phyloP scores from a whole-genome alignment of 2,797 vertebrate genomes.

The Pristis pectinata region DNA sequence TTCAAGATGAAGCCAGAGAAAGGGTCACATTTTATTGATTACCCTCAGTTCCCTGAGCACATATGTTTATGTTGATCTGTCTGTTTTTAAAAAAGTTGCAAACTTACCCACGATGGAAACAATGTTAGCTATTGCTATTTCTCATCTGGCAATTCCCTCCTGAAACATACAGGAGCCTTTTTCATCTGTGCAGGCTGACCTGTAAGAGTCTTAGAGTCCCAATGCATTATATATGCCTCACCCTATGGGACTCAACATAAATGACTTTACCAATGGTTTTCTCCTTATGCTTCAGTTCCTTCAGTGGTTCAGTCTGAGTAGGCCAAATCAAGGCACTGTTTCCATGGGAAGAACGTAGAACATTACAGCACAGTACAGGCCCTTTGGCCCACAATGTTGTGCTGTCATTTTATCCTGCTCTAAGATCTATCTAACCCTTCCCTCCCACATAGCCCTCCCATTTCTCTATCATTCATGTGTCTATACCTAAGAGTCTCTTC shows the following conservation, averaged over 20 bases:
- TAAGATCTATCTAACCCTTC: too few relatives aligned
- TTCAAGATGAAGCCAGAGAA: neutral
- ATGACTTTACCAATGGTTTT: neutral
- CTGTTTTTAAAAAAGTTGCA: neutral
- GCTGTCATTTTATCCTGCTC: too few relatives aligned
- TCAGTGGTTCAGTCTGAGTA: neutral
- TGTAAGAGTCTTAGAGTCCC: neutral
- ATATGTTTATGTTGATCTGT: neutral
- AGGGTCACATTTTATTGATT: neutral
- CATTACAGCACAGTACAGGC: too few relatives aligned
- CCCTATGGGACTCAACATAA: neutral
- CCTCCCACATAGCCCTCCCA: too few relatives aligned
- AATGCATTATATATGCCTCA: neutral
- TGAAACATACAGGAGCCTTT: neutral
- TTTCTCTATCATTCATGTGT: too few relatives aligned
- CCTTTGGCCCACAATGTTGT: too few relatives aligned
- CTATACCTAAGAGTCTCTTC: too few relatives aligned
- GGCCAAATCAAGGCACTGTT: too few relatives aligned
- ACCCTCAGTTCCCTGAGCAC: neutral
- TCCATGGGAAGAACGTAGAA: too few relatives aligned
- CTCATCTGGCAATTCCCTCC: neutral
- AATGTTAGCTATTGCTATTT: neutral
- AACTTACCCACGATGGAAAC: neutral
- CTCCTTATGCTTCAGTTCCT: neutral
- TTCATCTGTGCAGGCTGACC: neutral